These are phyloP conservation scores for Leptopterna dolabrata DNA, from an alignment of 2,888 invertebrate species.

Conservation along the genomic window DNA sequence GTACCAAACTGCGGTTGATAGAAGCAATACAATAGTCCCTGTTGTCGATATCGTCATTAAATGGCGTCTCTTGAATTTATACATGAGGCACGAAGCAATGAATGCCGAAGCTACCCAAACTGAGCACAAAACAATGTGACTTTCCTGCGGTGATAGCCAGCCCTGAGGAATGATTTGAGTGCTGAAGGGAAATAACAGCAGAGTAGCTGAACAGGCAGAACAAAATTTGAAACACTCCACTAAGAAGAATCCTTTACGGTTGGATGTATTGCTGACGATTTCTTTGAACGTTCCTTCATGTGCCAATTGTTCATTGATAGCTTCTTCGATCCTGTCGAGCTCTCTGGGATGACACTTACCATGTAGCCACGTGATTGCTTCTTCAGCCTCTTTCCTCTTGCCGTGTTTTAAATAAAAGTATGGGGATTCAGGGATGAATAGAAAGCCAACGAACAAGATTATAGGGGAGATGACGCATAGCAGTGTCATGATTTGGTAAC, in stretches of 20 bases:
- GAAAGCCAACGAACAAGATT: conserved; percentile 65
- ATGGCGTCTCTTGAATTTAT: conserved; percentile 58
- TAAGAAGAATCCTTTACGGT: conserved; percentile 59
- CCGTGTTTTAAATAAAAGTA: conserved; percentile 72
- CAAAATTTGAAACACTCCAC: conserved; percentile 45
- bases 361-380: conserved; percentile 54
- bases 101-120: conserved; percentile 56
- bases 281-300: conserved; percentile 54
- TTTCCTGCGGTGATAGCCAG: conserved; percentile 51
- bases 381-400: conserved; percentile 61
- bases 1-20: conserved; percentile 55
- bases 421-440: conserved; percentile 75
- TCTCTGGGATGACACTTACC: conserved; percentile 47
- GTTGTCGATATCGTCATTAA: conserved; percentile 58
- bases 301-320: conserved; percentile 56
- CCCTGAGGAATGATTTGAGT: conserved; percentile 58
- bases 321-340: conserved; percentile 50
- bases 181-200: conserved; percentile 59
- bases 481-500: conserved; percentile 41
- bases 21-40: conserved; percentile 49
- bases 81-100: conserved; percentile 55
- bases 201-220: conserved; percentile 45
- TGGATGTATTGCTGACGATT: conserved; percentile 55
- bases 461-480: conserved; percentile 25
- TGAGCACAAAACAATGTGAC: conserved; percentile 58